Conservation (phyloP, 2,888 invertebrate species). For the Ochropleura plecta region DNA sequence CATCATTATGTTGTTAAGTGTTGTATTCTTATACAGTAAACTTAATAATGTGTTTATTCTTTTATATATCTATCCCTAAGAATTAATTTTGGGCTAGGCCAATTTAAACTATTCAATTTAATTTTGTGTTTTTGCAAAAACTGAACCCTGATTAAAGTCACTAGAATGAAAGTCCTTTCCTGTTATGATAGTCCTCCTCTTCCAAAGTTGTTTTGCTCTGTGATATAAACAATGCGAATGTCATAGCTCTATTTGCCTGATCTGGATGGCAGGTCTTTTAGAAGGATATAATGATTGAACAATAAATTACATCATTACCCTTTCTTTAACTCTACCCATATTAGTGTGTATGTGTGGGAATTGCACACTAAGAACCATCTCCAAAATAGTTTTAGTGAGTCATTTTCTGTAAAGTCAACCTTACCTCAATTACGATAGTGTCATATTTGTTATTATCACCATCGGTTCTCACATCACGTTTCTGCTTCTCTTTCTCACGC, state of each 20-base stretch:
- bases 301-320: background rate
- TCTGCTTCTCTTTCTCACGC: constrained; percentile 93
- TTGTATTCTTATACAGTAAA: background rate
- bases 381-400: constrained; percentile 26
- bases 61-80: background rate
- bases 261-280: background rate
- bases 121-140: background rate
- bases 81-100: background rate
- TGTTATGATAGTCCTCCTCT: too few relatives aligned
- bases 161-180: too few relatives aligned
- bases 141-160: background rate
- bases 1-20: background rate
- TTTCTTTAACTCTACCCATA: background rate
- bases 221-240: background rate
- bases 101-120: background rate
- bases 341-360: background rate
- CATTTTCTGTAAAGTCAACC: constrained; percentile 59
- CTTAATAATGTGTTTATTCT: background rate
- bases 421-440: constrained; percentile 83
- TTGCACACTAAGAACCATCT: constrained; percentile 7
- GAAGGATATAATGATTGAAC: background rate
- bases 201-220: background rate
- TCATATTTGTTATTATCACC: constrained; percentile 86
- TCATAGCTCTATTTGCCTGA: background rate
- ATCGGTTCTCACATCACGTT: constrained; percentile 71